phyloP scores from a whole-genome alignment of 2,888 invertebrate genomes.

The Pseudococcus viburni region DNA sequence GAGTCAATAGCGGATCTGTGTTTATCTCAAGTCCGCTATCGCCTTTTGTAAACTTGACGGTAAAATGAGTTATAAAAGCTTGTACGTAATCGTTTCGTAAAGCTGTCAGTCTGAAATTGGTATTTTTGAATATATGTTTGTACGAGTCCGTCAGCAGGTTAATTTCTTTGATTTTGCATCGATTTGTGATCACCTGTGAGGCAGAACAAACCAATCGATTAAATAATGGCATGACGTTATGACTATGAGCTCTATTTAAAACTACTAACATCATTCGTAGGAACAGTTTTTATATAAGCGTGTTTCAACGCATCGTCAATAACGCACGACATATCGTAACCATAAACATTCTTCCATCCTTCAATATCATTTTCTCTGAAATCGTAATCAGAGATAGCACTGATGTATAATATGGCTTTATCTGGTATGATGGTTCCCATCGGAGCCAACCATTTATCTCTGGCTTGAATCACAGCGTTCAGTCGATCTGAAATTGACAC shows the following conservation, averaged over 20 bases:
- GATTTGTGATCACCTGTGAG: conserved; percentile 50
- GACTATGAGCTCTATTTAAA: not conserved
- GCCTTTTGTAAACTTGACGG: conserved; percentile 37
- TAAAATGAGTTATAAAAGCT: conserved; percentile 44
- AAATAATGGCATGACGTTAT: not conserved
- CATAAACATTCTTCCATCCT: conserved; percentile 58
- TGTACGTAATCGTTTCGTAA: conserved; percentile 50
- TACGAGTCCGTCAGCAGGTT: not conserved
- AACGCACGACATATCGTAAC: conserved; percentile 55
- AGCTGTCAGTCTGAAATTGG: conserved; percentile 30
- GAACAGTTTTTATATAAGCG: not conserved
- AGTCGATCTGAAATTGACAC: not conserved
- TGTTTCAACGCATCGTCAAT: conserved; percentile 33
- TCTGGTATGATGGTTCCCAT: conserved; percentile 55
- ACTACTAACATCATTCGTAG: conserved; percentile 7
- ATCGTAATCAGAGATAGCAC: conserved; percentile 41
- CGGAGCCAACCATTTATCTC: conserved; percentile 57
- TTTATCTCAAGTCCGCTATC: conserved; percentile 23
- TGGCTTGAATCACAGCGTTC: conserved; percentile 44
- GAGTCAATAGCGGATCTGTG: conserved; percentile 47
- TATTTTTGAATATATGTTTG: conserved; percentile 28
- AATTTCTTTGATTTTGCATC: conserved; percentile 48
- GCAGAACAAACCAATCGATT: not conserved
- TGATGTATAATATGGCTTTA: conserved; percentile 28
- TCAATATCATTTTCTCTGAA: conserved; percentile 50